Conservation (phyloP, 2,888 invertebrate species). For the Ophion slaviceki region DNA sequence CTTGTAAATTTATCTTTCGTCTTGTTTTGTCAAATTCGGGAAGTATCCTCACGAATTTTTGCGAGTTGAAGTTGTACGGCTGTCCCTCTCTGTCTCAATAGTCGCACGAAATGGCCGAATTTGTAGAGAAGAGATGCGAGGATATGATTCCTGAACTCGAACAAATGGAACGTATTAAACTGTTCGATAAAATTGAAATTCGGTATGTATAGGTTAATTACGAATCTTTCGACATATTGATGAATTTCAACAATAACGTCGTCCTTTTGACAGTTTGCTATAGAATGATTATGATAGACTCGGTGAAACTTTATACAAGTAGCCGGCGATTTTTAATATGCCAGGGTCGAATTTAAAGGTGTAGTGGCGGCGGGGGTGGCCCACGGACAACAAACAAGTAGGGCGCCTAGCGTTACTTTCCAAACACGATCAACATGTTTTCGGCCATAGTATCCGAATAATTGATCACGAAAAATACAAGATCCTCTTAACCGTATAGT, state of each 20-base stretch:
- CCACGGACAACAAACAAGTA: no score
- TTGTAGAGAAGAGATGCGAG: slow-evolving; percentile 91
- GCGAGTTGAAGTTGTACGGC: slow-evolving; percentile 4
- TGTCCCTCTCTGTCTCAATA: slow-evolving; percentile 3
- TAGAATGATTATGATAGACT: no score
- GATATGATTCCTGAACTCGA: slow-evolving; percentile 92
- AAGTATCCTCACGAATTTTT: slow-evolving; percentile 3
- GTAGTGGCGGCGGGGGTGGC: no score
- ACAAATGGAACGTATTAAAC: slow-evolving; percentile 89
- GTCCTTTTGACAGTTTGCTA: no score
- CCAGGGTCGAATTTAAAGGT: no score
- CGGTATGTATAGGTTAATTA: slow-evolving; percentile 84
- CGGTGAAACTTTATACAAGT: no score
- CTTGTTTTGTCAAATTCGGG: neutral
- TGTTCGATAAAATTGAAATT: slow-evolving; percentile 89
- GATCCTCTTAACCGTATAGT: no score
- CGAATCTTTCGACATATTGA: neutral
- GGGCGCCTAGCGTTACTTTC: no score
- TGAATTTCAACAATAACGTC: neutral
- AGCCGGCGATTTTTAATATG: no score
- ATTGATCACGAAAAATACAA: no score
- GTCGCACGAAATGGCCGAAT: slow-evolving; percentile 89
- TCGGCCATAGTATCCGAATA: no score
- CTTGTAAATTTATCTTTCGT: neutral
- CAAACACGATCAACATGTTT: no score